These are phyloP conservation scores for Listronotus oregonensis DNA, from an alignment of 1,140 invertebrate genomes.

Conservation along the genomic window DNA sequence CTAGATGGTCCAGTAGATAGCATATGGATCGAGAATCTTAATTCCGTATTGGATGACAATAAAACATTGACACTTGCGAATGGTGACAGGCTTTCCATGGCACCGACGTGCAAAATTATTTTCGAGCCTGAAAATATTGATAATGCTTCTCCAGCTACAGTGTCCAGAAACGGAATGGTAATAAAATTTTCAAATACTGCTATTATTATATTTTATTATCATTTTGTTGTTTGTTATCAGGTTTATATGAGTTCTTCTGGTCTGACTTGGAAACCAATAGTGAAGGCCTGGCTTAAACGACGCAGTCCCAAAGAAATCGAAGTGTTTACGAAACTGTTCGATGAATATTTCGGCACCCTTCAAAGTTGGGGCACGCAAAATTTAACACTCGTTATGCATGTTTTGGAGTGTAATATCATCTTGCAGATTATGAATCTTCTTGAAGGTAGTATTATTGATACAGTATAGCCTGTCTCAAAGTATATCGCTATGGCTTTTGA, in stretches of 20 bases:
- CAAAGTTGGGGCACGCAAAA: slow-evolving; percentile 86
- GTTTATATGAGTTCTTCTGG: slow-evolving; percentile 96
- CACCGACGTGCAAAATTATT: slow-evolving; percentile 90
- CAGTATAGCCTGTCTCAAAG: too few species aligned
- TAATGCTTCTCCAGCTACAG: slow-evolving; percentile 94
- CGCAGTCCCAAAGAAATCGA: slow-evolving; percentile 73
- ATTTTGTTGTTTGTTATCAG: background rate
- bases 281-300: slow-evolving; percentile 81
- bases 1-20: slow-evolving; percentile 95
- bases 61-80: slow-evolving; percentile 92
- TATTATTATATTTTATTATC: background rate
- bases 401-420: slow-evolving; percentile 90
- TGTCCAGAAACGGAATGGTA: slow-evolving; percentile 93
- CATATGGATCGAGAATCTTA: slow-evolving; percentile 97
- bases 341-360: slow-evolving; percentile 76
- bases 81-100: slow-evolving; percentile 91
- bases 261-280: slow-evolving; percentile 85
- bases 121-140: slow-evolving; percentile 97
- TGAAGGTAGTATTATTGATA: slow-evolving; percentile 63
- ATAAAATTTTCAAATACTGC: background rate
- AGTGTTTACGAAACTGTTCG: slow-evolving; percentile 78
- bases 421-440: slow-evolving; percentile 80
- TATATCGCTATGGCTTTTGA: too few species aligned
- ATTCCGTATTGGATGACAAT: slow-evolving; percentile 95
- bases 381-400: slow-evolving; percentile 79